Base-by-base conservation (phyloP, 2,113 vertebrate genomes). In the Ellobius talpinus region DNA sequence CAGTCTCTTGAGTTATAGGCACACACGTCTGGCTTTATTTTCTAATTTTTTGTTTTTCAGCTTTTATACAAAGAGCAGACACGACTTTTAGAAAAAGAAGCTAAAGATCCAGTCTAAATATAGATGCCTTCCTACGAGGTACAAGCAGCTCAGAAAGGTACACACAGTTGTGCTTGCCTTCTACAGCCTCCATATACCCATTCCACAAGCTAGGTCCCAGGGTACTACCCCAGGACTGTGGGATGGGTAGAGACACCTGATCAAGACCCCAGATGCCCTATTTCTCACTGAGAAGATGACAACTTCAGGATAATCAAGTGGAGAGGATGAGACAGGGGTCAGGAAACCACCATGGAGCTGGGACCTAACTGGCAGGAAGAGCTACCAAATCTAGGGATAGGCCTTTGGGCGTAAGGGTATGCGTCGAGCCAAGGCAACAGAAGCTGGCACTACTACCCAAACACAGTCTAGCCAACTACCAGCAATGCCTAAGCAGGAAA, bases 21-120 rank as follows among this genome's bases (percentile, higher is more conserved):
- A 73, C 14, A 58, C 16, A 47, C 45, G 8, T 21, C 65, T 88
- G 23, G 33, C 16, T 39, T 61, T 7, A 63, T 17, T 93, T n/a
- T 36, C 24, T 26, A 31, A 7, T 52, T 72, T 50, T 55, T 47
- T 61, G 39, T 23, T 91, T 94, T 88, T 36, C 23, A 74, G 45
- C 26, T 90, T 94, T 91, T 91, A 52, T 87, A 23, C 42, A 63
- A 78, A 61, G 52, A 89, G 58, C 3, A 73, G 70, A 39, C 52
- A 68, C 39, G 24, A 47, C 50, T 58, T 90, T 45, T 33, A 39
- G 19, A 33, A 68, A 50, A 52, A 50, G n/a, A 76, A 52, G 68
- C 3, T 36, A 13, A 14, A 17, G 6, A 47, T 17, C 17, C 61
- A 55, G 61, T 61, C 21, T 93, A 58, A 86, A 72, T 5, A 3